These are phyloP conservation scores for Taenaris catops DNA, from an alignment of 2,888 invertebrate species.

Conservation along the genomic window DNA sequence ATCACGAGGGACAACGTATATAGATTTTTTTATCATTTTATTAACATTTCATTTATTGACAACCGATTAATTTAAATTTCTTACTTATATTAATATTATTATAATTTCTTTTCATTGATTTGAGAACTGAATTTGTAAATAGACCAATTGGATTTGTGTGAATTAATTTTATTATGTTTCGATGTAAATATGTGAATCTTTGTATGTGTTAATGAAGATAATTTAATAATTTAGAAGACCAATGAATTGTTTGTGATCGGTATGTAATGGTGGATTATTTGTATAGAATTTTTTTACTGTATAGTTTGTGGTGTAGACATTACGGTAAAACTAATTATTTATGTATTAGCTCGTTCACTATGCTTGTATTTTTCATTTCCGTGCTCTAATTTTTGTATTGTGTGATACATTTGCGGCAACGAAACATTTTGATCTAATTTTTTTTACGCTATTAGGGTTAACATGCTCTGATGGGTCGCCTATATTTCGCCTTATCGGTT, in stretches of 20 bases:
- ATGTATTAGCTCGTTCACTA: conserved; percentile 39
- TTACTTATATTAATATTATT: not conserved
- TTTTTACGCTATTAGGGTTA: no score
- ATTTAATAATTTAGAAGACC: conserved; percentile 47
- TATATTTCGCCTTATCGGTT: no score
- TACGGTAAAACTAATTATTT: conserved; percentile 47
- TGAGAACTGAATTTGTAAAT: conserved; percentile 54
- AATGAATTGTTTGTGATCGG: conserved; percentile 59
- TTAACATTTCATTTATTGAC: conserved; percentile 11
- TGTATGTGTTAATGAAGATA: conserved; percentile 53
- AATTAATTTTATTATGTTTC: conserved; percentile 53
- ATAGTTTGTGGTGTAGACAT: conserved; percentile 60
- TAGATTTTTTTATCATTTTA: no score
- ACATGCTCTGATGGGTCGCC: no score
- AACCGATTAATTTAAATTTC: no score
- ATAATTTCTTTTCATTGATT: conserved; percentile 26
- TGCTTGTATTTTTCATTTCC: conserved; percentile 12
- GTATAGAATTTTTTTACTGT: conserved; percentile 63
- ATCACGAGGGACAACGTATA: no score
- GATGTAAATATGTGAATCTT: conserved; percentile 73
- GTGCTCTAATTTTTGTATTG: not conserved
- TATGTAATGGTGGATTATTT: conserved; percentile 58
- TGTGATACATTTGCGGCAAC: conserved; percentile 12
- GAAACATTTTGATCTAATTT: no score
- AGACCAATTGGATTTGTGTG: conserved; percentile 53